Conservation (phyloP, 1,140 invertebrate genomes). For the Drosophila orena region DNA sequence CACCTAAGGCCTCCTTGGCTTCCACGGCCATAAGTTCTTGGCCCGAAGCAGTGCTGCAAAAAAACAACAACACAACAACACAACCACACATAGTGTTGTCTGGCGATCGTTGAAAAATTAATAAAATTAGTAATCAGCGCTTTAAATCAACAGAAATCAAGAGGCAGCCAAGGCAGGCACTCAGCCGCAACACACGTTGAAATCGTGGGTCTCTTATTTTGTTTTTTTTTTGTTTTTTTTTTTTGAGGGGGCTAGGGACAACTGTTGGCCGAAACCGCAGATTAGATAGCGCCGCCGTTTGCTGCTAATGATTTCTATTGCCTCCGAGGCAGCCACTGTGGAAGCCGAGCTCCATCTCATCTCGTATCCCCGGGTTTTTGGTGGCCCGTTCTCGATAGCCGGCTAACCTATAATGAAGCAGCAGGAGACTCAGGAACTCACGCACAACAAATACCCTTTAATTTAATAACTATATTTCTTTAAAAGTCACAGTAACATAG, state of each 20-base stretch:
- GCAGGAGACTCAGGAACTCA: conserved; percentile 9
- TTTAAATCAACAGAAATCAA: conserved; percentile 79
- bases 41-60: conserved; percentile 12
- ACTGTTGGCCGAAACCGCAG: conserved; percentile 53
- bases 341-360: conserved; percentile 23
- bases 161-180: conserved; percentile 57
- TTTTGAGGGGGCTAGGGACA: not conserved
- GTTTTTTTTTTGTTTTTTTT: too few relatives aligned
- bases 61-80: not conserved
- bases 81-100: conserved; percentile 39
- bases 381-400: conserved; percentile 42
- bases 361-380: conserved; percentile 19
- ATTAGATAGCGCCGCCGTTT: conserved; percentile 74
- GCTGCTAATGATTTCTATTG: conserved; percentile 81
- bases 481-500: too few relatives aligned
- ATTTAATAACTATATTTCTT: too few relatives aligned
- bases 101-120: conserved; percentile 75
- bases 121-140: conserved; percentile 83
- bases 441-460: conserved; percentile 2
- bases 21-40: conserved; percentile 34
- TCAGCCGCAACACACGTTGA: conserved; percentile 13
- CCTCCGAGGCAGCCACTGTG: conserved; percentile 55
- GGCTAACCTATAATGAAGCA: conserved; percentile 66
- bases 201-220: not conserved
- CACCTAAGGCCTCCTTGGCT: conserved; percentile 45